phyloP scores from a whole-genome alignment of 2,797 vertebrate genomes.

The Sebastes kiyomatsui region DNA sequence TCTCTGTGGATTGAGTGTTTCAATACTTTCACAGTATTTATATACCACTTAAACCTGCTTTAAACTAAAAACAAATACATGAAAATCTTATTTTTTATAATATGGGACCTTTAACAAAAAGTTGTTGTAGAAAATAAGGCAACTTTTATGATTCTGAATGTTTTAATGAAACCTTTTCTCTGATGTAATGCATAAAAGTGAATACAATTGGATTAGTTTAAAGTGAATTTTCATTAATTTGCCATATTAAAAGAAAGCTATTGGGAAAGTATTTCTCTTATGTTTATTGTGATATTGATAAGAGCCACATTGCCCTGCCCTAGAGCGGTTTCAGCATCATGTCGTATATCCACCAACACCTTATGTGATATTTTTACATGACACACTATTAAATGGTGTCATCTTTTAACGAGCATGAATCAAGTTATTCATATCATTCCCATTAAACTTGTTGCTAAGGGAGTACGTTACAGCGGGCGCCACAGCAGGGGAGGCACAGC shows the following conservation, averaged over 20 bases:
- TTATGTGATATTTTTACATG: constrained; percentile 2
- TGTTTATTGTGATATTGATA: neutral
- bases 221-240: neutral
- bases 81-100: no score
- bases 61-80: no score
- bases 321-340: neutral
- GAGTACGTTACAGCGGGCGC: constrained; percentile 15
- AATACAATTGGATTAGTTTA: neutral
- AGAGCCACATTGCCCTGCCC: neutral
- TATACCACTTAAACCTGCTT: no score
- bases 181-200: neutral
- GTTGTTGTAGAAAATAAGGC: neutral
- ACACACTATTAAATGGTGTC: neutral
- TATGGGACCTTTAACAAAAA: neutral
- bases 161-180: neutral
- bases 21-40: no score
- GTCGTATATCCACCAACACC: constrained; percentile 11
- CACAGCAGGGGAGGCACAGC: constrained; percentile 44
- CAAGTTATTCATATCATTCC: constrained; percentile 66
- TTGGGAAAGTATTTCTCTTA: neutral
- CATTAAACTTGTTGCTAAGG: constrained; percentile 62
- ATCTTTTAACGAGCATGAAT: constrained; percentile 48
- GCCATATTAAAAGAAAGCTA: neutral
- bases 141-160: neutral
- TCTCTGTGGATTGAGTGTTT: no score